Conservation (phyloP, 1,140 invertebrate genomes). For the Scaptomyza montana region DNA sequence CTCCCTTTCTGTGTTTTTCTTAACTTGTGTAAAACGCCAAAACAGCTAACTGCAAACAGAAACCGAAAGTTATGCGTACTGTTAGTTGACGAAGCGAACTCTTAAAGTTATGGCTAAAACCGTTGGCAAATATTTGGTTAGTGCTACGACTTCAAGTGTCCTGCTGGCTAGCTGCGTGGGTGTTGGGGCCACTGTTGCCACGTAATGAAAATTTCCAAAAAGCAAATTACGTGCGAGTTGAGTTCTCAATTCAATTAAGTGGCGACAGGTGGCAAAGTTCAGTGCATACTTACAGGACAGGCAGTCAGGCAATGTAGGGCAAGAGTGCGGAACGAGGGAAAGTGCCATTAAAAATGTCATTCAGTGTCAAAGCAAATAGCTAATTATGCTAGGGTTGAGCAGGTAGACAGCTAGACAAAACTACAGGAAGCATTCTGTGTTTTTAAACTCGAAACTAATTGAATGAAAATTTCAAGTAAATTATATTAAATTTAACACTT, state of each 20-base stretch:
- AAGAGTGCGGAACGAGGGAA: constrained; percentile 5
- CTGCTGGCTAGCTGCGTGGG: constrained; percentile 2
- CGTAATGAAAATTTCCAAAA: constrained; percentile 67
- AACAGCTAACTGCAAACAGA: constrained; percentile 31
- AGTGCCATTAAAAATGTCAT: constrained; percentile 36
- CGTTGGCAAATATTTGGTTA: constrained; percentile 57
- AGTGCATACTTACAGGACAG: constrained; percentile 39
- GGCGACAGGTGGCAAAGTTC: constrained; percentile 52
- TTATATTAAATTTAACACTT: no score
- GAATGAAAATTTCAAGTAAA: background rate
- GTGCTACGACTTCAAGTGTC: constrained; percentile 51
- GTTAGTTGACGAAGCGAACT: constrained; percentile 2
- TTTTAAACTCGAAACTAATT: background rate
- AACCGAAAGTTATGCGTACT: constrained; percentile 29
- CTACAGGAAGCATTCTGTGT: background rate
- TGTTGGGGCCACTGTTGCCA: constrained; percentile 29
- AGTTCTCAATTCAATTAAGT: constrained; percentile 75
- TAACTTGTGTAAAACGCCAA: constrained; percentile 16
- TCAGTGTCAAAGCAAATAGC: constrained; percentile 61
- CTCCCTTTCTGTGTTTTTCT: background rate
- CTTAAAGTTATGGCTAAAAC: constrained; percentile 17
- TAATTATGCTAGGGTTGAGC: constrained; percentile 39
- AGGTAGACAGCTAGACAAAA: constrained; percentile 1
- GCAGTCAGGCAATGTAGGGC: constrained; percentile 19
- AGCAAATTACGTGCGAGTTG: constrained; percentile 70